phyloP scores from a whole-genome alignment of 2,888 invertebrate genomes.

The Nomada flava region DNA sequence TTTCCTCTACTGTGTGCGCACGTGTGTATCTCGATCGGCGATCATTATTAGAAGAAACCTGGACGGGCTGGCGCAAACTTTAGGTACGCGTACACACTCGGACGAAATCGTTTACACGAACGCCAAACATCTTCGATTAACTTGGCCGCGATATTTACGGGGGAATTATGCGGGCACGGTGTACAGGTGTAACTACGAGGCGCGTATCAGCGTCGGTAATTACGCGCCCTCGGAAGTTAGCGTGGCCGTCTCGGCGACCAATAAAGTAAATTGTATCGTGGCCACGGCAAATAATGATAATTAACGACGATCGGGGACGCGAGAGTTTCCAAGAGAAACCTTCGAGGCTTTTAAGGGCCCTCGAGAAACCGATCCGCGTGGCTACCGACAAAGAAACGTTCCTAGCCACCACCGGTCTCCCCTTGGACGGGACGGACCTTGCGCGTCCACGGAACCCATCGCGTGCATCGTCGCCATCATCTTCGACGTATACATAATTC shows the following conservation, averaged over 20 bases:
- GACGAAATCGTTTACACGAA: neutral
- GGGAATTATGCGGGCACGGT: constrained; percentile 17
- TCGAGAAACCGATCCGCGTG: constrained; percentile 24
- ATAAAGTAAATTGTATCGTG: constrained; percentile 46
- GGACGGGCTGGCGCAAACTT: neutral
- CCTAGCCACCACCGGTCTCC: constrained; percentile 24
- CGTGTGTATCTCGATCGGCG: neutral
- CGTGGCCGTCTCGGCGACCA: constrained; percentile 27
- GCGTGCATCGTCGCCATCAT: constrained; percentile 73
- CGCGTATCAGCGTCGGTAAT: constrained; percentile 44
- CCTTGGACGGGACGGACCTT: constrained; percentile 21
- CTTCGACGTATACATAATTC: constrained; percentile 75
- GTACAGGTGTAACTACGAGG: constrained; percentile 43
- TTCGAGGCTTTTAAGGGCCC: neutral
- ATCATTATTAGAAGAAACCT: constrained; percentile 25
- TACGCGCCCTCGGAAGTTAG: constrained; percentile 35
- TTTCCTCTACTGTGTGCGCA: constrained; percentile 13
- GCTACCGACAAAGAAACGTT: constrained; percentile 52
- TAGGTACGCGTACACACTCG: neutral
- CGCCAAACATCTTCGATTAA: neutral
- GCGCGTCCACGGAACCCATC: constrained; percentile 59
- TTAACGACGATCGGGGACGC: constrained; percentile 44
- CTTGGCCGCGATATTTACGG: neutral
- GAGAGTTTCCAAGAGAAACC: constrained; percentile 19
- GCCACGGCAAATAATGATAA: constrained; percentile 47